phyloP scores from a whole-genome alignment of 2,888 invertebrate species.

The Epistrophe grossulariae region DNA sequence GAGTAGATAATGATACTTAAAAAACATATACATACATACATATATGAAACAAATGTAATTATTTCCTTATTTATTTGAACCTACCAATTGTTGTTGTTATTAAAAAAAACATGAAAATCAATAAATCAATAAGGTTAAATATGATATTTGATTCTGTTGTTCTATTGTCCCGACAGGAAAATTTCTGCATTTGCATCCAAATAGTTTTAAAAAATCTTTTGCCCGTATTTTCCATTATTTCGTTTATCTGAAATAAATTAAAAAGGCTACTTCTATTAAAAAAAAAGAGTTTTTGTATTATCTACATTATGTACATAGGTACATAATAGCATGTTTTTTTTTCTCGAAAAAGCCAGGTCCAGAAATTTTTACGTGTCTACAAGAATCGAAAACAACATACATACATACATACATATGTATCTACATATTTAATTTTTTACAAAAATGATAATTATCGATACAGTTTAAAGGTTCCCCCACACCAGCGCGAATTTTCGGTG shows the following conservation, averaged over 20 bases:
- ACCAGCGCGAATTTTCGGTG: too few relatives aligned
- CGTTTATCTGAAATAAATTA: neutral
- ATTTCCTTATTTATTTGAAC: conserved; percentile 4
- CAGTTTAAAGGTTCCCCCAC: too few relatives aligned
- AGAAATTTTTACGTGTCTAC: too few relatives aligned
- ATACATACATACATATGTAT: too few relatives aligned
- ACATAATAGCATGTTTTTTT: too few relatives aligned
- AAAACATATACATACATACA: neutral
- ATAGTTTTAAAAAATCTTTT: neutral
- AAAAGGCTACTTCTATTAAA: neutral
- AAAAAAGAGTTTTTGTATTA: too few relatives aligned
- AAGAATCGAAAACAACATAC: too few relatives aligned
- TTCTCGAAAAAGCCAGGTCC: too few relatives aligned
- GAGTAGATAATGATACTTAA: conserved; percentile 75
- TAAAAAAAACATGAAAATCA: conserved; percentile 72
- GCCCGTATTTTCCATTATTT: neutral
- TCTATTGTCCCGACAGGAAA: neutral
- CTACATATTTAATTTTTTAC: too few relatives aligned
- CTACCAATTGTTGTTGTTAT: conserved; percentile 71
- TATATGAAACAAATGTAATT: neutral
- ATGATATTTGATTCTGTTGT: conserved; percentile 55
- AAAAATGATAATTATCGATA: too few relatives aligned
- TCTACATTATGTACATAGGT: too few relatives aligned
- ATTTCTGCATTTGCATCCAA: neutral
- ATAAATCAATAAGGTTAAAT: conserved; percentile 68